These are phyloP conservation scores for Eristalis intricaria DNA, from an alignment of 2,888 invertebrate genomes.

Conservation along the genomic window DNA sequence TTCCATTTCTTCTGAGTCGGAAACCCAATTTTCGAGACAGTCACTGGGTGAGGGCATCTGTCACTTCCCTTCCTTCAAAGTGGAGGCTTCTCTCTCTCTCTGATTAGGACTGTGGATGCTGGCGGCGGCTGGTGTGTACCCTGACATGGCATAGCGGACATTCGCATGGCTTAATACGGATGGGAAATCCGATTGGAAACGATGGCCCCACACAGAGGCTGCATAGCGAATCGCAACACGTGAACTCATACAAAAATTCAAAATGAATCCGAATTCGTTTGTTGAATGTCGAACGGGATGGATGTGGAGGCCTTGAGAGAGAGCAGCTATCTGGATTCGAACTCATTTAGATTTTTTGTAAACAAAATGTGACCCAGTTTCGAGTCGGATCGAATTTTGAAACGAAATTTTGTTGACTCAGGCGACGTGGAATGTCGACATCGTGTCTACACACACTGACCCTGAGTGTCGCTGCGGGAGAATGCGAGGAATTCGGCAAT, in stretches of 20 bases:
- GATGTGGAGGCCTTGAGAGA: not conserved
- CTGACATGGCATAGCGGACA: not conserved
- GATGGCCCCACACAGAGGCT: not conserved
- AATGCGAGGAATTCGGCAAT: not conserved
- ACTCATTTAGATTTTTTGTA: not conserved
- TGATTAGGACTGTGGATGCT: no score
- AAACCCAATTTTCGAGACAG: not conserved
- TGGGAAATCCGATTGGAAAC: not conserved
- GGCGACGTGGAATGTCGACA: not conserved
- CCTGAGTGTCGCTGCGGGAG: not conserved
- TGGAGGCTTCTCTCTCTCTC: not conserved
- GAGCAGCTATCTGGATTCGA: not conserved
- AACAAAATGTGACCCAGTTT: not conserved
- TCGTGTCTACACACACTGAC: not conserved
- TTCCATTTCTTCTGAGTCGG: not conserved
- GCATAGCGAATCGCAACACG: not conserved
- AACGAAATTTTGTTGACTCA: not conserved
- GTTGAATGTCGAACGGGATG: not conserved
- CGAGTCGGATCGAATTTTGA: not conserved
- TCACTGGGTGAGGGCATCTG: not conserved
- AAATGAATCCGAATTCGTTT: no score
- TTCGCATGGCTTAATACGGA: not conserved
- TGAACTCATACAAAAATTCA: not conserved
- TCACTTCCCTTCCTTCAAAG: not conserved
- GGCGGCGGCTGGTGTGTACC: not conserved